A percentile compares a stretch with the other conserved stretches of the same genome.
Conservation (phyloP, 2,797 vertebrate species). For the Cheirogaleus major region DNA sequence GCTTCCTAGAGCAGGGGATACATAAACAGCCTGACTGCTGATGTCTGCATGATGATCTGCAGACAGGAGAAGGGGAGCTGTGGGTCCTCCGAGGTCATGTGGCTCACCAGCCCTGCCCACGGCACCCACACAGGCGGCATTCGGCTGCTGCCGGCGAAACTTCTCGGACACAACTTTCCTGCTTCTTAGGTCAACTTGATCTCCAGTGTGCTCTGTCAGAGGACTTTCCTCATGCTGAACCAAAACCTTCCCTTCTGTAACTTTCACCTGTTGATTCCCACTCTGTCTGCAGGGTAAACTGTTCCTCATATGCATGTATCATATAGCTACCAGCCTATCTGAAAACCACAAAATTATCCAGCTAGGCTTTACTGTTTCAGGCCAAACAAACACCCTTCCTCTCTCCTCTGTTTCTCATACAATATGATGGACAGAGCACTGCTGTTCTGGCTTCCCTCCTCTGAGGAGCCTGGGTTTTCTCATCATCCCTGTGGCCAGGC, state of each 20-base stretch:
- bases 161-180: background rate
- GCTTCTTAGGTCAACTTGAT: too few species aligned
- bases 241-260: background rate
- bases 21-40: fast-evolving
- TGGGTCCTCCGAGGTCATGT: fast-evolving
- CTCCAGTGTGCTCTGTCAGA: fast-evolving
- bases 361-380: background rate
- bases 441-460: background rate
- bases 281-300: background rate
- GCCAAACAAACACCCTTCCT: background rate
- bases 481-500: background rate
- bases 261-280: too few species aligned
- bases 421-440: background rate
- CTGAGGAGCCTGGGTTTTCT: background rate
- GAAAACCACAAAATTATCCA: background rate
- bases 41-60: too few species aligned
- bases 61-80: background rate
- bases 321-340: background rate
- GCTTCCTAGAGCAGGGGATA: background rate
- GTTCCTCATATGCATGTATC: background rate
- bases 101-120: background rate
- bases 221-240: background rate
- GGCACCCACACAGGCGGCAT: fast-evolving
- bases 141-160: background rate
- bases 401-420: fast-evolving